phyloP scores from a whole-genome alignment of 2,797 vertebrate genomes.

The Rhabdophis nuchalis region DNA sequence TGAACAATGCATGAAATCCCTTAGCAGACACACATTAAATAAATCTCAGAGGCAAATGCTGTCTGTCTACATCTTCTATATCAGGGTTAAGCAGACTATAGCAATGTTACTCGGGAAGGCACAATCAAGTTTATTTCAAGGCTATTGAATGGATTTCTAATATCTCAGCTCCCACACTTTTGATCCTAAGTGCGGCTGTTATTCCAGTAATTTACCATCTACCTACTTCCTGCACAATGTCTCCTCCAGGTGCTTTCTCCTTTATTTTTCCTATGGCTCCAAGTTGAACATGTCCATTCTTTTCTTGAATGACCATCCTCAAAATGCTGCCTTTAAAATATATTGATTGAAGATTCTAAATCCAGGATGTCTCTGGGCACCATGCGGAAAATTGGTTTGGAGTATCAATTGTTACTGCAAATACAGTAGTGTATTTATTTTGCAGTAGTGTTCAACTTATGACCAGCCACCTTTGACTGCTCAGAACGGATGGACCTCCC shows the following conservation, averaged over 20 bases:
- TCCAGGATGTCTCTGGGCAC: neutral
- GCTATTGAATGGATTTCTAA: neutral
- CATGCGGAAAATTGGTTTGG: neutral
- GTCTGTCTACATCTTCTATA: neutral
- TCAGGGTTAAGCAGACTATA: neutral
- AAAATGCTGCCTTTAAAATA: neutral
- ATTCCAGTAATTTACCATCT: neutral
- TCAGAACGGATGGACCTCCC: neutral
- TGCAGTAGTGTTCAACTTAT: neutral
- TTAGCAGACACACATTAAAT: neutral
- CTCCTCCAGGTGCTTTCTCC: neutral
- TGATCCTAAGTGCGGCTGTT: neutral
- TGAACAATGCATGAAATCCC: neutral
- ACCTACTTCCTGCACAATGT: neutral
- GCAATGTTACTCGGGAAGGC: neutral
- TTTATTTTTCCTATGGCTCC: neutral
- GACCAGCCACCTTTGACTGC: neutral
- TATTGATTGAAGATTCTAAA: neutral
- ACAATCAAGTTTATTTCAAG: neutral
- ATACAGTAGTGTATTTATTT: neutral
- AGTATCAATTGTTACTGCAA: neutral
- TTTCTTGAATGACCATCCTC: neutral
- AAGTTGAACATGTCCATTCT: neutral
- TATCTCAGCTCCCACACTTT: neutral
- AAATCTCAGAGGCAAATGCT: neutral